Evolutionary conservation across 2,113 vertebrate species (phyloP).

Genomic region (Ia io): DNA sequence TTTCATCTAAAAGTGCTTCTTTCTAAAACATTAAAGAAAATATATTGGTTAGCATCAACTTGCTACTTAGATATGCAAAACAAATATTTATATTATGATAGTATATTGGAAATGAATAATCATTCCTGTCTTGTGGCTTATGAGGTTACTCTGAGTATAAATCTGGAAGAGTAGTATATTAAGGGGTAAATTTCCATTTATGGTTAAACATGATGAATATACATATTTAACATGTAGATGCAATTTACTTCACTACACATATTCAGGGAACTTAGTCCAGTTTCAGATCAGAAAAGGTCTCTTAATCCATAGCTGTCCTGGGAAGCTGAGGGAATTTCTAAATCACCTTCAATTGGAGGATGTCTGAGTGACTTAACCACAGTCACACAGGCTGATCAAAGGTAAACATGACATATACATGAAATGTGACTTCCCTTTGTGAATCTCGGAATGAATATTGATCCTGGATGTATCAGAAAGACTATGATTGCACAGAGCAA

Average conservation of each 20-base stretch:
- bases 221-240: neutral
- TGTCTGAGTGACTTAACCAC: too few species aligned
- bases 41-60: neutral
- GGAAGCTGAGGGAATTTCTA: too few species aligned
- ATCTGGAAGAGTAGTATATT: neutral
- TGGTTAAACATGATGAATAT: neutral
- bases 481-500: too few species aligned
- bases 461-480: too few species aligned
- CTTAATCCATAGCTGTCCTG: too few species aligned
- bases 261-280: neutral
- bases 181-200: neutral
- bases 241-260: neutral
- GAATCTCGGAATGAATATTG: too few species aligned
- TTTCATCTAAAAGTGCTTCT: constrained; percentile 72
- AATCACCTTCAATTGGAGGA: too few species aligned
- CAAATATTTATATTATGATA: neutral
- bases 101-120: neutral
- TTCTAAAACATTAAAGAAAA: constrained; percentile 67
- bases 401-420: too few species aligned
- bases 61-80: neutral
- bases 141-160: neutral
- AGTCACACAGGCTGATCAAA: too few species aligned
- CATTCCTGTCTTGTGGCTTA: neutral
- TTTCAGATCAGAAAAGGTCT: neutral
- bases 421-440: too few species aligned